Conservation (phyloP, 2,797 vertebrate species). For the Rhynchonycteris naso region DNA sequence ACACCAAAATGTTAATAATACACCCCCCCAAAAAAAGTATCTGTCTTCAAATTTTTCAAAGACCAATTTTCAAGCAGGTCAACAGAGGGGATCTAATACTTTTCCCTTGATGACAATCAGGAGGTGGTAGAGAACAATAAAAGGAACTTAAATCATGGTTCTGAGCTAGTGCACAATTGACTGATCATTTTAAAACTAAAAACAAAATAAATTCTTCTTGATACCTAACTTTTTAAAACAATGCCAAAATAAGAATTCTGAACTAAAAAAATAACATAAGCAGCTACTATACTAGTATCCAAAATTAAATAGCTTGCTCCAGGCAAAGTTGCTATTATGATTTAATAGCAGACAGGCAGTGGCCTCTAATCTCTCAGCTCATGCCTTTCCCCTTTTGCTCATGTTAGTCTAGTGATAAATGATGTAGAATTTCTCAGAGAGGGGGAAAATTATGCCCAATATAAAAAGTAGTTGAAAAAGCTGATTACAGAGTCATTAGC, state of each 20-base stretch:
- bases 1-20: background rate
- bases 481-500: constrained; percentile 82
- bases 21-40: background rate
- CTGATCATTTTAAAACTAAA: constrained; percentile 11
- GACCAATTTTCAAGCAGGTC: background rate
- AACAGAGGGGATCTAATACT: background rate
- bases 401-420: constrained; percentile 81
- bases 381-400: constrained; percentile 65
- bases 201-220: background rate
- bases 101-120: background rate
- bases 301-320: background rate
- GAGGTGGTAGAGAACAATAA: background rate
- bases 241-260: background rate
- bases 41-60: background rate
- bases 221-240: constrained; percentile 26
- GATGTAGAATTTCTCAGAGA: constrained; percentile 80
- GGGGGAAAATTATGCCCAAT: constrained; percentile 79
- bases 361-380: constrained; percentile 68
- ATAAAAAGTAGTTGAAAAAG: constrained; percentile 80
- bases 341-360: constrained; percentile 56
- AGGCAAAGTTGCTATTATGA: constrained; percentile 45
- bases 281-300: background rate
- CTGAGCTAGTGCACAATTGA: background rate
- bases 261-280: background rate
- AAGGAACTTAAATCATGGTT: background rate